phyloP scores from a whole-genome alignment of 1,140 invertebrate genomes.

The Oscheius sp. region DNA sequence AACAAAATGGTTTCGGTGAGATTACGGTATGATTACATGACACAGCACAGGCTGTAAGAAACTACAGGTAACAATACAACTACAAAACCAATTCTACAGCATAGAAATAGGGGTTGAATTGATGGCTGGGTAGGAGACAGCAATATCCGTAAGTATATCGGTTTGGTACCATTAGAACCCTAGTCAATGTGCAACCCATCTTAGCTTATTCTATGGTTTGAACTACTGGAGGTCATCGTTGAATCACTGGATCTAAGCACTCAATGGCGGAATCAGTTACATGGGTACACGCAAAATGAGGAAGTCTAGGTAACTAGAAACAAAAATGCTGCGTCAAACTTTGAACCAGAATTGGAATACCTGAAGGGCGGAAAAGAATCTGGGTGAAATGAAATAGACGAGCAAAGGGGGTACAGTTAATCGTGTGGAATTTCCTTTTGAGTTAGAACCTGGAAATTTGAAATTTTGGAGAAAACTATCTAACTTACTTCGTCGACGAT shows the following conservation, averaged over 20 bases:
- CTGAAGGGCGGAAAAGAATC: not conserved
- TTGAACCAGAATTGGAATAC: too few species aligned
- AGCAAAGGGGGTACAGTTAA: not conserved
- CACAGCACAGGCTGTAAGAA: too few species aligned
- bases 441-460: not conserved
- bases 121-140: too few species aligned
- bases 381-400: not conserved
- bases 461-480: not conserved
- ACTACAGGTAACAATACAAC: too few species aligned
- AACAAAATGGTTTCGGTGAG: too few species aligned
- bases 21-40: too few species aligned
- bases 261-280: not conserved
- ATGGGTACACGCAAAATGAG: not conserved
- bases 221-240: not conserved
- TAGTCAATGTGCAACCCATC: not conserved
- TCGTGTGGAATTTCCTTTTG: not conserved
- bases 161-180: slow-evolving; percentile 1
- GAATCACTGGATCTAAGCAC: not conserved
- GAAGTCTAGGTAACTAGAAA: not conserved
- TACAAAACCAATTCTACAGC: too few species aligned
- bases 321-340: not conserved
- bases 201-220: not conserved
- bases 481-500: not conserved
- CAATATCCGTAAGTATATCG: slow-evolving; percentile 2
- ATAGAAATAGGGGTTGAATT: too few species aligned